These are phyloP conservation scores for Chironomus riparius DNA, from an alignment of 2,888 invertebrate genomes.

Conservation along the genomic window DNA sequence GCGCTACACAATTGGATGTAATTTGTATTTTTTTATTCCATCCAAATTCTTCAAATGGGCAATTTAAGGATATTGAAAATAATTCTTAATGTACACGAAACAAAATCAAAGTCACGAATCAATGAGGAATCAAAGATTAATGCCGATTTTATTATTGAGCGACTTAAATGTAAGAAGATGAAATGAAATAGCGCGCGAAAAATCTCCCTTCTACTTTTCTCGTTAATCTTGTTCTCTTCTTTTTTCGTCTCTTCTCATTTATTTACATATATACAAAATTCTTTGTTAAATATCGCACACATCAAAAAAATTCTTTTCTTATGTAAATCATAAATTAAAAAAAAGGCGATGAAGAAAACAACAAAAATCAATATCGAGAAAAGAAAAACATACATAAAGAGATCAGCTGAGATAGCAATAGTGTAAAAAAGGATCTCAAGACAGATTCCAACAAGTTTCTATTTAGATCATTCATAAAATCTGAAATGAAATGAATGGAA, in stretches of 20 bases:
- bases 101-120: no score
- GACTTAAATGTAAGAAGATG: not conserved
- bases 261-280: not conserved
- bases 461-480: conserved; percentile 12
- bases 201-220: conserved; percentile 8
- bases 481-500: conserved; percentile 4
- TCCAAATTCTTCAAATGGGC: no score
- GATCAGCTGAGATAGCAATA: conserved; percentile 22
- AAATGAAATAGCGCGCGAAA: not conserved
- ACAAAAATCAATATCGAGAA: no score
- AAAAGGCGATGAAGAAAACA: not conserved
- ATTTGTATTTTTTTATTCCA: no score
- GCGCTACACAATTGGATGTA: not conserved
- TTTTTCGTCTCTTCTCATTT: not conserved
- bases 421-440: not conserved
- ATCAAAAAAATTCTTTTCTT: not conserved
- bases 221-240: not conserved
- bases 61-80: no score
- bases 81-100: no score
- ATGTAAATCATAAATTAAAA: not conserved
- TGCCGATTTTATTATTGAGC: not conserved
- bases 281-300: not conserved
- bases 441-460: conserved; percentile 17
- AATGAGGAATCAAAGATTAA: not conserved
- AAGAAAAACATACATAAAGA: not conserved